These are phyloP conservation scores for Cybosia mesomella DNA, from an alignment of 2,888 invertebrate genomes.

Conservation along the genomic window DNA sequence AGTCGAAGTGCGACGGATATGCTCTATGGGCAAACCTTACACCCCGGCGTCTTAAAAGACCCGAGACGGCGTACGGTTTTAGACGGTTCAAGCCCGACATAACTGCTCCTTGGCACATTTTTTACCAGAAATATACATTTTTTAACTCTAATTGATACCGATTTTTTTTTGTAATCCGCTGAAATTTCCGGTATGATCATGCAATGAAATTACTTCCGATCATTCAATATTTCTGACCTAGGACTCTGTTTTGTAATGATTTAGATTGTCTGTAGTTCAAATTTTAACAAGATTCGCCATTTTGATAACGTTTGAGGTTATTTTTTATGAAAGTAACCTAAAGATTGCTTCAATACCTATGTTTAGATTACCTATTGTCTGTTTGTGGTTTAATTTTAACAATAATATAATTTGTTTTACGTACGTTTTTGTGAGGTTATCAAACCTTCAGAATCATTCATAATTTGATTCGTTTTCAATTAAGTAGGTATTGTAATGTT, in stretches of 20 bases:
- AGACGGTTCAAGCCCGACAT: no score
- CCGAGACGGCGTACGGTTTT: no score
- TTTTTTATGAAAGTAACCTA: background rate
- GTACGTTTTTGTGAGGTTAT: no score
- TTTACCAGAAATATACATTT: background rate
- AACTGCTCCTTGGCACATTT: no score
- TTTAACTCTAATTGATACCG: background rate
- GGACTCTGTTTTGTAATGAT: background rate
- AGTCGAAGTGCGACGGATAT: no score
- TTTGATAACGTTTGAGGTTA: constrained; percentile 2
- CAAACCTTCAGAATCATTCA: no score
- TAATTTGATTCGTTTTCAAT: no score
- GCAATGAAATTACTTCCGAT: background rate
- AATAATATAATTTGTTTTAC: no score
- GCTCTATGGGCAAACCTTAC: no score
- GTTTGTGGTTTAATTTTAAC: background rate
- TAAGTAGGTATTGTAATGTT: no score
- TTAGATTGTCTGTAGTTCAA: constrained; percentile 8
- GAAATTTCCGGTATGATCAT: background rate
- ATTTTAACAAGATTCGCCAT: background rate
- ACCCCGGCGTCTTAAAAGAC: no score
- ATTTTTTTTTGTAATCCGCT: background rate
- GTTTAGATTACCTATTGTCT: background rate
- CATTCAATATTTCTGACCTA: constrained; percentile 6
- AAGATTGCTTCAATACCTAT: background rate